These are phyloP conservation scores for Sinocyclocheilus anophthalmus DNA, from an alignment of 2,113 vertebrate genomes.

Conservation along the genomic window DNA sequence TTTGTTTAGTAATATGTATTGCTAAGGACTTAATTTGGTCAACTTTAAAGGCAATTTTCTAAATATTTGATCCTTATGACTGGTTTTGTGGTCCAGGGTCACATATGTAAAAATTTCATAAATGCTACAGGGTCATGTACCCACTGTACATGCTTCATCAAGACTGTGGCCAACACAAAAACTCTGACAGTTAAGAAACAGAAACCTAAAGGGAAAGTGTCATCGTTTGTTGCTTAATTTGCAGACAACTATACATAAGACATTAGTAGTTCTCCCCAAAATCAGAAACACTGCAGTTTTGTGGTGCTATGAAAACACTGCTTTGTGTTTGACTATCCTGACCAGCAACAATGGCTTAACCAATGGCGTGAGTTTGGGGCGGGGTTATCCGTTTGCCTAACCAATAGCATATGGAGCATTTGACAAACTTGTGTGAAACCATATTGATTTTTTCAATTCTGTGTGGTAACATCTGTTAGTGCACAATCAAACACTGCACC, in stretches of 20 bases:
- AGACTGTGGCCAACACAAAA: neutral
- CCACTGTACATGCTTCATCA: neutral
- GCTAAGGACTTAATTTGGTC: too few species aligned
- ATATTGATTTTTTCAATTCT: neutral
- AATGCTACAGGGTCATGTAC: constrained; percentile 4
- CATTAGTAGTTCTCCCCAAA: neutral
- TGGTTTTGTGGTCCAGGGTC: too few species aligned
- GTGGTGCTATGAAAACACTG: neutral
- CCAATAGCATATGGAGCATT: neutral
- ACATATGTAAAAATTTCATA: neutral
- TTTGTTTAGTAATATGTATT: too few species aligned
- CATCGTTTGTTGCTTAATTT: neutral
- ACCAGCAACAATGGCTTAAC: neutral
- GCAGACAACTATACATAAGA: neutral
- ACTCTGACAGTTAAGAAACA: neutral
- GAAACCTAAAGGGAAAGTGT: neutral
- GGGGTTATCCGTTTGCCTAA: neutral
- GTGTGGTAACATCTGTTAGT: neutral
- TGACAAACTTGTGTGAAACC: neutral
- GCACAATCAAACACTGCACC: neutral
- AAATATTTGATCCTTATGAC: too few species aligned
- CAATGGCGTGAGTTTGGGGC: neutral
- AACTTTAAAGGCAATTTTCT: too few species aligned
- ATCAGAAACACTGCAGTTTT: neutral
- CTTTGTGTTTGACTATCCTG: neutral